Base-by-base conservation (phyloP, 2,888 invertebrate genomes). In the Drosophila monieri region DNA sequence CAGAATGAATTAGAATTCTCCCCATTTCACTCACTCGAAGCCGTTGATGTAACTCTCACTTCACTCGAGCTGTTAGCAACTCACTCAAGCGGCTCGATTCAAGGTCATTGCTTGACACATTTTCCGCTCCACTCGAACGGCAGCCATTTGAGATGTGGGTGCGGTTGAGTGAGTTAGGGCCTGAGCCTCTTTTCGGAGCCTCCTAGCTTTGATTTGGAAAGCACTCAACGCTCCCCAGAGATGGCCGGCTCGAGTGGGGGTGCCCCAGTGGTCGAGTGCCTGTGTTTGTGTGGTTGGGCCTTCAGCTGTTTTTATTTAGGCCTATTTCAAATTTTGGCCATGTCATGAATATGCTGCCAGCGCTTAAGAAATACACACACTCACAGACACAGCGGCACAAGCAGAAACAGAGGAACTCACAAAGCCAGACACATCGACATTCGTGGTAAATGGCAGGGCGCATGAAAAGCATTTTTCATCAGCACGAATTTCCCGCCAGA, bases 381-480 rank as follows among this genome's bases (percentile, higher is more conserved):
- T 2, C 27, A 8, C 27, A 8, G 27, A 27, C 27, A 27, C 9
- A 27, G 9, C 9, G 0, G 9, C 27, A 2, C 9, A 8, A 27
- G 44, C 47, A 57, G 27, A 9, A 3, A 27, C 47, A 57, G 15
- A 49, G 30, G 9, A 18, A 37, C 48, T 52, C 37, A 47, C 41
- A 46, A 37, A 65, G 55, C 56, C 53, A 51, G 55, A 56, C 66
- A 54, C 71, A 69, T 69, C 65, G 75, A 78, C 59, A 61, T 74
- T 76, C 67, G 56, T 57, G 64, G 80, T 74, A 78, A 86, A 80
- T 77, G 79, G 84, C 71, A 66, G 70, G 59, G 79, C 78, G 85
- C 79, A 80, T 79, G 76, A 75, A 76, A 86, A 78, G 74, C 84
- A 85, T 85, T 86, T 84, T 85, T 85, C 87, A 85, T 85, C 87